phyloP scores from a whole-genome alignment of 35 echinoderm and acorn worm genomes.

The Amphiura filiformis region DNA sequence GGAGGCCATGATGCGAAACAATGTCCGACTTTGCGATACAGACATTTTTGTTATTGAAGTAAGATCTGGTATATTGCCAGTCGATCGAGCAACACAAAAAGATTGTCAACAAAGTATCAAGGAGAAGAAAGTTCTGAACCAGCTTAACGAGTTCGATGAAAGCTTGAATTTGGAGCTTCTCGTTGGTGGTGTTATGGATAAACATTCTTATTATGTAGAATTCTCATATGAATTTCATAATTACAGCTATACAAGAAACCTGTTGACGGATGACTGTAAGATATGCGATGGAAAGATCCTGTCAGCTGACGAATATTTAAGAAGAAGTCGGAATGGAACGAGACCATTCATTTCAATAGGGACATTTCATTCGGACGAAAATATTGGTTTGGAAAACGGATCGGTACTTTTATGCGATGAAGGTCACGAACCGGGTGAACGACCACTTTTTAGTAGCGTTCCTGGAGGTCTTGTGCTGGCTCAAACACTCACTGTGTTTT shows the following conservation, averaged over 20 bases:
- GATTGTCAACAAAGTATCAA: not conserved
- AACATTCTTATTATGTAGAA: not conserved
- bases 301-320: not conserved
- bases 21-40: not conserved
- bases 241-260: not conserved
- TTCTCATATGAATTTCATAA: not conserved
- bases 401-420: not conserved
- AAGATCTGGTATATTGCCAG: not conserved
- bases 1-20: not conserved
- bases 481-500: not conserved
- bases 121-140: not conserved
- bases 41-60: not conserved
- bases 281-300: not conserved
- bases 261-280: not conserved
- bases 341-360: not conserved
- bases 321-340: not conserved
- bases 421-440: not conserved
- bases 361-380: not conserved
- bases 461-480: not conserved
- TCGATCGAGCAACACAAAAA: not conserved
- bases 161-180: not conserved
- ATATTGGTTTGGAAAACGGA: not conserved
- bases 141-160: not conserved
- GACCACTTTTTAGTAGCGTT: not conserved
- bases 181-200: no score